phyloP scores from a whole-genome alignment of 2,113 vertebrate species.

The Desmodus rotundus region DNA sequence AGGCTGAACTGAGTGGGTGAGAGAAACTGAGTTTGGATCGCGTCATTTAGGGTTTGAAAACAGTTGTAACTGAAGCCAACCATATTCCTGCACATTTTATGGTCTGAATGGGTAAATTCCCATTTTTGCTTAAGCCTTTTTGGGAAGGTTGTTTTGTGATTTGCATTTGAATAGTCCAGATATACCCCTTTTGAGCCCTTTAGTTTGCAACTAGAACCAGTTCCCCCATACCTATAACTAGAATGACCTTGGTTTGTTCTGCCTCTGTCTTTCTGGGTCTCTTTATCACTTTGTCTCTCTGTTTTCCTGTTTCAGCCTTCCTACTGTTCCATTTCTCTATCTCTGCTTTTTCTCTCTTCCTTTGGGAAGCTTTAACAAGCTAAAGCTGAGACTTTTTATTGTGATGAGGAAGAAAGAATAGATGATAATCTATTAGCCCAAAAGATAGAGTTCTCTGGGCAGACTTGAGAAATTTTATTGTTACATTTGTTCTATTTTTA shows the following conservation, averaged over 20 bases:
- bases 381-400: neutral
- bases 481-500: neutral
- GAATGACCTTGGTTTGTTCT: neutral
- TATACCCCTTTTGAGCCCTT: neutral
- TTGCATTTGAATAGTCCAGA: neutral
- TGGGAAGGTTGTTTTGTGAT: neutral
- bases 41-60: neutral
- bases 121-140: neutral
- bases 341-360: neutral
- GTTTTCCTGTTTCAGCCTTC: neutral
- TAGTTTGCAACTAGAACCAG: neutral
- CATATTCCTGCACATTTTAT: neutral
- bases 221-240: neutral
- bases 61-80: neutral
- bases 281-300: neutral
- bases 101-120: neutral
- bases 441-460: neutral
- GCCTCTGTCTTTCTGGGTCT: neutral
- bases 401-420: neutral
- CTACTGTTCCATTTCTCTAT: neutral
- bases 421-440: neutral
- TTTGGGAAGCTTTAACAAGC: neutral
- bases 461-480: neutral
- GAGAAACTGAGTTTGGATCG: neutral
- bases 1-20: neutral